These are phyloP conservation scores for Monoplex corrugatus DNA, from an alignment of 2,888 invertebrate genomes.

Conservation along the genomic window DNA sequence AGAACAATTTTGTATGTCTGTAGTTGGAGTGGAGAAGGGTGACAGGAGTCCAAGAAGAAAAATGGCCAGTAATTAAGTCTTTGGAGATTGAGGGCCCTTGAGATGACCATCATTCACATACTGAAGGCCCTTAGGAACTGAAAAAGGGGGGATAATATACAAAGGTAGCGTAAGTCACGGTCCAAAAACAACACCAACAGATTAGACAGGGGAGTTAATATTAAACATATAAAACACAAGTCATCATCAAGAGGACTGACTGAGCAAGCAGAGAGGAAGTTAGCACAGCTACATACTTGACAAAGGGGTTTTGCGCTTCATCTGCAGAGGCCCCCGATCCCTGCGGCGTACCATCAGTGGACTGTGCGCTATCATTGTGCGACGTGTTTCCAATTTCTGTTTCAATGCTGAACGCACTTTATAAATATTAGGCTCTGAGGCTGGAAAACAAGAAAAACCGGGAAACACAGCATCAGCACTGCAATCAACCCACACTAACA, in stretches of 20 bases:
- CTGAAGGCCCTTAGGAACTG: too few relatives aligned
- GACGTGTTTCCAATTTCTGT: slow-evolving; percentile 94
- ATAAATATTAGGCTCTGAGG: slow-evolving; percentile 95
- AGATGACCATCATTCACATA: too few relatives aligned
- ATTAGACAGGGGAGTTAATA: background rate
- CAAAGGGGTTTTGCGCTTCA: slow-evolving; percentile 88
- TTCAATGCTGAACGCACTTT: slow-evolving; percentile 84
- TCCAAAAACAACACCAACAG: background rate
- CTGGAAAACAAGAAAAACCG: slow-evolving; percentile 80
- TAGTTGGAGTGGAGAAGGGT: background rate
- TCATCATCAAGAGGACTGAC: background rate
- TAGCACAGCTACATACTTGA: slow-evolving; percentile 83
- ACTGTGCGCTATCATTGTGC: slow-evolving; percentile 86
- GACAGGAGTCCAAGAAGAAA: too few relatives aligned
- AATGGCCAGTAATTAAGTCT: too few relatives aligned
- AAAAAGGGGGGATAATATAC: too few relatives aligned
- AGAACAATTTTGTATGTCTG: too few relatives aligned
- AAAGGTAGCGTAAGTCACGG: background rate
- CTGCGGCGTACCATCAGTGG: slow-evolving; percentile 90
- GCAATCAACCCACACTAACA: background rate
- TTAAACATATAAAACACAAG: too few relatives aligned
- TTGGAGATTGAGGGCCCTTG: too few relatives aligned
- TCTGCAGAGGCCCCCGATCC: slow-evolving; percentile 88
- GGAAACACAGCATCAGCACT: slow-evolving; percentile 40
- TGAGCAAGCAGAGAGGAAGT: background rate